Percentiles rank a stretch among this genome's conserved stretches.
Conservation (phyloP, 2,797 vertebrate species). For the Fundulus diaphanus region DNA sequence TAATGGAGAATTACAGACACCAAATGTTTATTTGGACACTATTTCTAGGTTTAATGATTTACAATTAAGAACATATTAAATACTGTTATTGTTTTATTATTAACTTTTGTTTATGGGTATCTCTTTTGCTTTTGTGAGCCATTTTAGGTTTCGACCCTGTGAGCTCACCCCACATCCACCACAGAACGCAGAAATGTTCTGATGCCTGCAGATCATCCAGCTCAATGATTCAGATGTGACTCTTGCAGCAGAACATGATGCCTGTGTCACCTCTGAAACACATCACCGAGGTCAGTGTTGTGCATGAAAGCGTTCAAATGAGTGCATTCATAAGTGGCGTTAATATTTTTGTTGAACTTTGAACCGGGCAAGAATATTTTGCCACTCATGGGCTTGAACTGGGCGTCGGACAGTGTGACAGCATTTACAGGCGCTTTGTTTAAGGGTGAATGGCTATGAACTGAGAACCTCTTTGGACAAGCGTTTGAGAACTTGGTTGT, state of each 20-base stretch:
- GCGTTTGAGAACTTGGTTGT: neutral
- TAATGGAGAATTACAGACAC: neutral
- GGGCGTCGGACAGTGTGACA: neutral
- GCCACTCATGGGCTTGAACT: neutral
- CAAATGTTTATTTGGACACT: neutral
- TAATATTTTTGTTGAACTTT: slow-evolving; percentile 10
- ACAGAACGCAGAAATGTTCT: slow-evolving; percentile 19
- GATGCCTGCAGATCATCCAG: slow-evolving; percentile 27
- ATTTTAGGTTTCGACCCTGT: slow-evolving; percentile 47
- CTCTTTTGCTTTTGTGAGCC: neutral
- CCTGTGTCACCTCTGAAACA: slow-evolving; percentile 24
- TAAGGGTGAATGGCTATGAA: neutral
- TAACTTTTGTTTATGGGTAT: neutral
- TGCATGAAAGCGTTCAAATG: slow-evolving; percentile 2
- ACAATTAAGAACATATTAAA: neutral
- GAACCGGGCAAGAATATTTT: neutral
- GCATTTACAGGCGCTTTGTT: neutral
- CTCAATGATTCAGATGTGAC: slow-evolving; percentile 48
- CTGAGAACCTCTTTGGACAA: neutral
- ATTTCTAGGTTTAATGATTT: neutral
- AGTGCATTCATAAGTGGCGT: neutral
- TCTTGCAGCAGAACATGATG: slow-evolving; percentile 37
- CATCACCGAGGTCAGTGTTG: slow-evolving; percentile 5
- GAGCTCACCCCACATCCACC: slow-evolving; percentile 32
- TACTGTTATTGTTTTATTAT: neutral